Evolutionary conservation across 2,797 vertebrate species (phyloP).

Genomic region (Anabacerthia variegaticeps): DNA sequence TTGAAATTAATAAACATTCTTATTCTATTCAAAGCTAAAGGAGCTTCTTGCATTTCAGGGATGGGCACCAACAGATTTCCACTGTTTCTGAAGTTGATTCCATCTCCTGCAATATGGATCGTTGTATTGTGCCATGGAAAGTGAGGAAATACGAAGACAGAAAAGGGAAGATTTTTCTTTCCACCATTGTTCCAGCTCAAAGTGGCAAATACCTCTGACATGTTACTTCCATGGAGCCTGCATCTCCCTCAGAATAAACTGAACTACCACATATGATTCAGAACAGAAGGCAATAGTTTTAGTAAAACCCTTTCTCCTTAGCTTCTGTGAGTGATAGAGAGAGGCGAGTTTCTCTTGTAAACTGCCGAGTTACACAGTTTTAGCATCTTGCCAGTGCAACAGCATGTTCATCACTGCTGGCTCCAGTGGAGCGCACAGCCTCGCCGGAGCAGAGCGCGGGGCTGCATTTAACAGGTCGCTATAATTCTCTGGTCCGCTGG

Average conservation of each 20-base stretch:
- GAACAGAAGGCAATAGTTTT: neutral
- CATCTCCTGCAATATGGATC: neutral
- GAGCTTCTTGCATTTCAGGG: neutral
- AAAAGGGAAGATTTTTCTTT: neutral
- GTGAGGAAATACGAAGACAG: neutral
- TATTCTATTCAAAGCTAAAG: neutral
- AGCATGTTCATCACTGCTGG: neutral
- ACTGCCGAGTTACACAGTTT: neutral
- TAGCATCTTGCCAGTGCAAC: neutral
- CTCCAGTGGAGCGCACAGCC: neutral
- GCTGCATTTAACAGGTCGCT: neutral
- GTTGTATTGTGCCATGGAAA: neutral
- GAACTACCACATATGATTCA: neutral
- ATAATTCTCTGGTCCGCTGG: neutral
- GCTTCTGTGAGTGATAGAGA: neutral
- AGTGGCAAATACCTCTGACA: neutral
- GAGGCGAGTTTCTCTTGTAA: neutral
- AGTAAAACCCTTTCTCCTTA: neutral
- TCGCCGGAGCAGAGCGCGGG: neutral
- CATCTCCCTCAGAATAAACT: neutral
- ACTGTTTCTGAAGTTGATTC: neutral
- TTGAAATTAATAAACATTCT: neutral
- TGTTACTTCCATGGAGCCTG: rapidly evolving
- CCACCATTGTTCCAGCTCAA: neutral
- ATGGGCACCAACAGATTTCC: neutral